Evolutionary conservation across 2,888 invertebrate genomes (phyloP).

Genomic region (Dimorphilus gyrociliatus): DNA sequence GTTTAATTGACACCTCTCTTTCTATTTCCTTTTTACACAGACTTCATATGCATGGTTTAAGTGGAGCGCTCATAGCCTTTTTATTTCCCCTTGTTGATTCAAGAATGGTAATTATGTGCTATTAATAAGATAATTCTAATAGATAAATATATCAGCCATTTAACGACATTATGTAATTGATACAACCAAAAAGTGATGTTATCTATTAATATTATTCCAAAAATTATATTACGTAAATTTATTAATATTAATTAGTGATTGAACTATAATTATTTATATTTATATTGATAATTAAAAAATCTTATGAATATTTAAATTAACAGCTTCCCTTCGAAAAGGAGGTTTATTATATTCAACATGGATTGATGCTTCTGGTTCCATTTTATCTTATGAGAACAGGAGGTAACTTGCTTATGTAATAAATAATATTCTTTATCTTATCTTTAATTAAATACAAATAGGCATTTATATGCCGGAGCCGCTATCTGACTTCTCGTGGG

Average conservation of each 20-base stretch:
- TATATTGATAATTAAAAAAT: too few relatives aligned
- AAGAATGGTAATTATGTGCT: constrained; percentile 58
- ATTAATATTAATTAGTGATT: too few relatives aligned
- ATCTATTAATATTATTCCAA: too few relatives aligned
- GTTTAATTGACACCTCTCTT: too few relatives aligned
- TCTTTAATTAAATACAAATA: constrained; percentile 32
- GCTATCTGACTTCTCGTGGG: constrained; percentile 37
- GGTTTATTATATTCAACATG: constrained; percentile 87
- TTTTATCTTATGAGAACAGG: constrained; percentile 71
- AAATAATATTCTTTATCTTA: constrained; percentile 1
- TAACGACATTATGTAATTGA: too few relatives aligned
- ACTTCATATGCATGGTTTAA: constrained; percentile 78
- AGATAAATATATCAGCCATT: too few relatives aligned
- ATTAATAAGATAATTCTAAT: too few relatives aligned
- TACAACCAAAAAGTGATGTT: too few relatives aligned
- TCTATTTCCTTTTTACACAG: too few relatives aligned
- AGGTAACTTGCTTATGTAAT: constrained; percentile 49
- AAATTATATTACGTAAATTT: too few relatives aligned
- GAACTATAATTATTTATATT: too few relatives aligned
- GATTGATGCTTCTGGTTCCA: constrained; percentile 81
- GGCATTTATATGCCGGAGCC: constrained; percentile 44
- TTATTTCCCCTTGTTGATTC: constrained; percentile 87
- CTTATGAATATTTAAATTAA: too few relatives aligned
- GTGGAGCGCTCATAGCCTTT: constrained; percentile 80
- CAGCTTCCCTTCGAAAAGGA: constrained; percentile 79